phyloP scores from a whole-genome alignment of 2,113 vertebrate genomes.

The Pampusana beccarii region DNA sequence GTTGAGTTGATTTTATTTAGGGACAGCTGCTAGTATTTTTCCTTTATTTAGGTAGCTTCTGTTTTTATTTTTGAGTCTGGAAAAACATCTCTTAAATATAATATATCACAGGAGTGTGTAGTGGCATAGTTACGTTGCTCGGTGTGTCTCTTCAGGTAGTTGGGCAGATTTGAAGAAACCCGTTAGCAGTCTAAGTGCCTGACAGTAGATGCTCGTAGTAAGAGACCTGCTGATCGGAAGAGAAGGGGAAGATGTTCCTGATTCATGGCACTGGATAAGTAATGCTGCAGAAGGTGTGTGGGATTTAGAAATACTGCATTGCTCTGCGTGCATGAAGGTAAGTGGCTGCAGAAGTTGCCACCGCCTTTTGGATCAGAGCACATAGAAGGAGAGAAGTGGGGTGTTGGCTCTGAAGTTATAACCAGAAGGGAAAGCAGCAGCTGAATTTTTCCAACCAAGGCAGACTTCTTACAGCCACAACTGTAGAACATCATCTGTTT shows the following conservation, averaged over 20 bases:
- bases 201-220: background rate
- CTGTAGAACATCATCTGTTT: background rate
- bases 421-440: constrained; percentile 14
- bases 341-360: background rate
- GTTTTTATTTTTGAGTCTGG: background rate
- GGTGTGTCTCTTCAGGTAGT: background rate
- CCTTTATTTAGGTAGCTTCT: background rate
- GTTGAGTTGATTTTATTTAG: background rate
- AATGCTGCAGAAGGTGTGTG: background rate
- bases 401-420: constrained; percentile 16
- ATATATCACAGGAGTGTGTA: background rate
- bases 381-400: background rate
- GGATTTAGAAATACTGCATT: background rate
- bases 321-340: background rate
- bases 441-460: constrained; percentile 38
- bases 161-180: background rate
- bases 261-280: background rate
- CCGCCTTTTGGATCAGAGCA: background rate
- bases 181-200: background rate
- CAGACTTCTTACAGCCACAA: background rate
- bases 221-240: background rate
- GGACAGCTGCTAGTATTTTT: background rate
- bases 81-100: background rate
- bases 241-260: background rate
- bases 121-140: background rate